Base-by-base conservation (phyloP, 2,113 vertebrate genomes). In the Lutjanus erythropterus region DNA sequence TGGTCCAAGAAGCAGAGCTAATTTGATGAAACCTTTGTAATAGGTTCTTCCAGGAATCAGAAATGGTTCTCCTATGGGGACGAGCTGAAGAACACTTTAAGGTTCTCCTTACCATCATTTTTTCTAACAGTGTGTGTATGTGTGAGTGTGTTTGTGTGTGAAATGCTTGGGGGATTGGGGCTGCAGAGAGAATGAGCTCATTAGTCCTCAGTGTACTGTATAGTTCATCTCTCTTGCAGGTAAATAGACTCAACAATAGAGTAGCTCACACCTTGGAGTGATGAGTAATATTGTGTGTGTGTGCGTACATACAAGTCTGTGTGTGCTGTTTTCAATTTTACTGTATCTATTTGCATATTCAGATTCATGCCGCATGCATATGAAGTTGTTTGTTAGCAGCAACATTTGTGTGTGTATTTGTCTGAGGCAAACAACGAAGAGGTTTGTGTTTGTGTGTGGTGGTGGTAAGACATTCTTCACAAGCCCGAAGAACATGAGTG, bases 311-410 rank as follows among this genome's bases (percentile, higher is more conserved):
- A 29, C 47, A 23, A 44, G 58, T 49, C 15, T 39, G 15, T 49
- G 49, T 52, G 66, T 53, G 73, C 9, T 66, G 41, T 78, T 77
- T 71, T 55, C 21, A 6, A 47, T 74, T 81, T 18, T 47, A 71
- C 80, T 78, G 62, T 86, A 79, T 75, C 21, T 55, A 85, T 90
- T 86, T 89, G 79, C 87, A 86, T 91, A 88, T 88, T 89, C 52
- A 85, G 56, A 89, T 82, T 71, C 39, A 50, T 47, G 79, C 64
- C n/a, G 39, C 67, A 61, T 78, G 69, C 75, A 75, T 79, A 67
- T 21, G 60, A 85, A 79, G 78, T 53, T 75, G 77, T 88, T 84
- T 81, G 67, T 68, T 60, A 46, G 71, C 83, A 19, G 31, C 9
- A 4, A 6, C n/a, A 2, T 49, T 61, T 80, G 52, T 49, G 59